Percentiles rank a stretch among this genome's conserved stretches.
phyloP scores from a whole-genome alignment of 2,113 vertebrate species.

The Azemiops feae region DNA sequence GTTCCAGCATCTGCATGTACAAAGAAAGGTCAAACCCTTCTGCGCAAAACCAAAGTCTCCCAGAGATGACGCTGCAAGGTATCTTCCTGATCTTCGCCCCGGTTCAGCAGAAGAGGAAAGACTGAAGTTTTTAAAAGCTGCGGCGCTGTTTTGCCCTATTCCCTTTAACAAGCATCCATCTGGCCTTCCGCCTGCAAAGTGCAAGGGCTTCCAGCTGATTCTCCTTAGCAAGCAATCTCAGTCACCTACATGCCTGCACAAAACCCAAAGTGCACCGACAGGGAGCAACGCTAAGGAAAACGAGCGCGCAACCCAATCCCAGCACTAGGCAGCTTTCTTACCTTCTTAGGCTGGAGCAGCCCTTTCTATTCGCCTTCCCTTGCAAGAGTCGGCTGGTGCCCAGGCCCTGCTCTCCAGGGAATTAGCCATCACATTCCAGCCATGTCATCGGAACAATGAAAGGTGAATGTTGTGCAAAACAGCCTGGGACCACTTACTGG shows the following conservation, averaged over 20 bases:
- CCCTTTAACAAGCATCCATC: constrained; percentile 5
- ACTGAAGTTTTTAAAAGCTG: background rate
- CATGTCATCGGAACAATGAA: constrained; percentile 78
- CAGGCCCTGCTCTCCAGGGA: constrained; percentile 59
- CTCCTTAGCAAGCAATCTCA: constrained; percentile 36
- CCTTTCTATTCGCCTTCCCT: background rate
- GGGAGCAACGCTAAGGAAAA: background rate
- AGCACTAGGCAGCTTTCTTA: constrained; percentile 61
- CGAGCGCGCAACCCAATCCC: constrained; percentile 13
- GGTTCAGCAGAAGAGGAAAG: background rate
- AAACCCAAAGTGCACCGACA: background rate
- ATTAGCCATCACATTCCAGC: constrained; percentile 74
- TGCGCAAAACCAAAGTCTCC: constrained; percentile 4
- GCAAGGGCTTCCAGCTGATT: constrained; percentile 32
- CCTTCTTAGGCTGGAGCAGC: constrained; percentile 66
- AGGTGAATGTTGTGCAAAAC: constrained; percentile 78
- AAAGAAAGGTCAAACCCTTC: constrained; percentile 24
- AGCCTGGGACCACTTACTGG: constrained; percentile 69
- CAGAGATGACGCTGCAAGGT: constrained; percentile 7
- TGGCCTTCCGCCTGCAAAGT: constrained; percentile 38
- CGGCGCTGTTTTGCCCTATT: background rate
- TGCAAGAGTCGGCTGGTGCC: constrained; percentile 35
- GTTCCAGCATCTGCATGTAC: constrained; percentile 4
- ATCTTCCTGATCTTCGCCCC: constrained; percentile 14
- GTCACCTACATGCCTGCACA: background rate